Conservation (phyloP, 2,797 vertebrate genomes). For the Parauchenoglanis ngamensis region DNA sequence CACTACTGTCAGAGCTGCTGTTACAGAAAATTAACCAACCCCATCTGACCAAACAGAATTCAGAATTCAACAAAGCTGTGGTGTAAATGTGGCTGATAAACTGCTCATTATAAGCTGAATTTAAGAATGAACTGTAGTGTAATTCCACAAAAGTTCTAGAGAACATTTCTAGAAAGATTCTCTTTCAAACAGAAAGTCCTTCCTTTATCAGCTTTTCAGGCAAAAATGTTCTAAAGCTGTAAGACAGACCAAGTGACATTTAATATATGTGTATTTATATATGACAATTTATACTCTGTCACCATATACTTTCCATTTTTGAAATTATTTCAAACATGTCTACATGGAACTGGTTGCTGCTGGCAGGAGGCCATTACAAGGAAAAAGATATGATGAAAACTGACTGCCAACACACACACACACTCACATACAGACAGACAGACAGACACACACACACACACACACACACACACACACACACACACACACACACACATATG, state of each 20-base stretch:
- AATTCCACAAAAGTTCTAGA: background rate
- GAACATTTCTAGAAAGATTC: background rate
- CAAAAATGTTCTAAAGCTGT: background rate
- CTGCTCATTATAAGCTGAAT: background rate
- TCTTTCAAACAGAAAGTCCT: background rate
- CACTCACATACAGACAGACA: background rate
- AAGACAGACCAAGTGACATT: background rate
- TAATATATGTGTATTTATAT: background rate
- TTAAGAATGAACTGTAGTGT: background rate
- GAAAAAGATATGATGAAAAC: conserved; percentile 47
- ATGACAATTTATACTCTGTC: background rate
- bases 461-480: background rate
- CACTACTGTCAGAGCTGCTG: background rate
- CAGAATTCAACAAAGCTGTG: background rate
- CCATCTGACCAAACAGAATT: background rate
- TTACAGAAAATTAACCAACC: background rate
- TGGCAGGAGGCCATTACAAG: conserved; percentile 61
- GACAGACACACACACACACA: conserved; percentile 61
- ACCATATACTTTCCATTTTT: background rate
- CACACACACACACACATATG: conserved; percentile 40
- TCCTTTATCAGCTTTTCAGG: background rate
- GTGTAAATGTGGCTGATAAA: background rate
- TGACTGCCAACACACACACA: conserved; percentile 76
- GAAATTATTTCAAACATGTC: conserved; percentile 36
- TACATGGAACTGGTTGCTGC: conserved; percentile 72